These are phyloP conservation scores for Ploceus nigricollis DNA, from an alignment of 2,113 vertebrate genomes.

Conservation along the genomic window DNA sequence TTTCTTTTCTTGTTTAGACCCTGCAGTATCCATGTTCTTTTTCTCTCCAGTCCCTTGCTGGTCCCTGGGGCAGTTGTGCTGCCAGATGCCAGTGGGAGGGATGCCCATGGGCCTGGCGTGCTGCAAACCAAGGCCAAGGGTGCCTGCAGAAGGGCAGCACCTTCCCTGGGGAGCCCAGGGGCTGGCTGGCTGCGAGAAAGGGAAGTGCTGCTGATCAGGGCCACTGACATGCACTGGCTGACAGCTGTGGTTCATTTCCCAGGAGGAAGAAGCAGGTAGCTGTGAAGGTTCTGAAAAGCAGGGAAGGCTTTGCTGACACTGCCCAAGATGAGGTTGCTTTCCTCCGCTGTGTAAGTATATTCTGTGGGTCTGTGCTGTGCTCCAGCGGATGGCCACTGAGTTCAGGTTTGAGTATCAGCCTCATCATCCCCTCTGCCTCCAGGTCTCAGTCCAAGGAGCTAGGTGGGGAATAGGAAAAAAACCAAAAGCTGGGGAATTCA, in stretches of 20 bases:
- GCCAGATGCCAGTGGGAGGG: background rate
- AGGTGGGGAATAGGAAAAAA: background rate
- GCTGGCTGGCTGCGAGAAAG: background rate
- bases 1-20: background rate
- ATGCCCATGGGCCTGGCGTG: accelerated
- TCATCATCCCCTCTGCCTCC: background rate
- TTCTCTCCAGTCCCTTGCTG: background rate
- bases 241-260: background rate
- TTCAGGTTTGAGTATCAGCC: background rate
- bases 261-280: constrained; percentile 76
- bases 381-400: background rate
- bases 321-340: constrained; percentile 81
- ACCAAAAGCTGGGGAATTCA: background rate
- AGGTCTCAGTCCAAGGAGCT: background rate
- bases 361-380: background rate
- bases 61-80: background rate
- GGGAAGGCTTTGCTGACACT: constrained; percentile 74
- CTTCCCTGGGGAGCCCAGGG: background rate
- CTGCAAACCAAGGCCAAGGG: background rate
- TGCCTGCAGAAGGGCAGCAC: background rate
- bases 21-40: background rate
- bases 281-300: constrained; percentile 85
- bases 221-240: background rate
- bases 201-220: background rate
- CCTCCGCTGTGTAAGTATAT: constrained; percentile 75